Evolutionary conservation across 2,888 invertebrate species (phyloP).

Genomic region (Tipula vernalis): DNA sequence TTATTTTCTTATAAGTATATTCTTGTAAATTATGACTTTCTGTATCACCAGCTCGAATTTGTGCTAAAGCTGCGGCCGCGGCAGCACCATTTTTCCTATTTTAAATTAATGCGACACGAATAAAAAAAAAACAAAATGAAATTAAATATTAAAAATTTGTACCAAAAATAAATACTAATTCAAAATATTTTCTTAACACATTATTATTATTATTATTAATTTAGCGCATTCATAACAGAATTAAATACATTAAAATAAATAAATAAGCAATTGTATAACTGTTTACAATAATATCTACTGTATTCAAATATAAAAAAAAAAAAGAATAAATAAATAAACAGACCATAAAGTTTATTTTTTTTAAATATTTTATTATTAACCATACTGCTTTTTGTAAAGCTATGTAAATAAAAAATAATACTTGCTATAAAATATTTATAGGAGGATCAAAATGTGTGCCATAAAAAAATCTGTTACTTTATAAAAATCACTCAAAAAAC

Average conservation of each 20-base stretch:
- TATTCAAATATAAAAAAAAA: background rate
- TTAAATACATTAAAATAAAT: background rate
- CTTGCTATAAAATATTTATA: background rate
- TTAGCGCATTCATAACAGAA: background rate
- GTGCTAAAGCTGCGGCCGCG: conserved; percentile 28
- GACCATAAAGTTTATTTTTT: background rate
- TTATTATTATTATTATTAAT: background rate
- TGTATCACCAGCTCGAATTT: conserved; percentile 33
- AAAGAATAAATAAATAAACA: background rate
- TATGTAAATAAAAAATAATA: background rate
- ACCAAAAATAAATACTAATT: background rate
- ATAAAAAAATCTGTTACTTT: background rate
- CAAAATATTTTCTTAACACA: background rate
- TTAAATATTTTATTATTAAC: background rate
- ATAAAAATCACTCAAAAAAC: background rate
- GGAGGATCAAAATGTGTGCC: background rate
- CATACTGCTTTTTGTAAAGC: background rate
- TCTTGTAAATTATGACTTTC: conserved; percentile 74
- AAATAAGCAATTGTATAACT: background rate
- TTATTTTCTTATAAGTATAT: conserved; percentile 91
- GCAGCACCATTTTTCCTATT: conserved; percentile 61
- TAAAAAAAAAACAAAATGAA: background rate
- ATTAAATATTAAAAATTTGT: background rate
- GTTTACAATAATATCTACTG: background rate
- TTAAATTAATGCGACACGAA: background rate